Base-by-base conservation (phyloP, 2,797 vertebrate species). In the Helarctos malayanus region DNA sequence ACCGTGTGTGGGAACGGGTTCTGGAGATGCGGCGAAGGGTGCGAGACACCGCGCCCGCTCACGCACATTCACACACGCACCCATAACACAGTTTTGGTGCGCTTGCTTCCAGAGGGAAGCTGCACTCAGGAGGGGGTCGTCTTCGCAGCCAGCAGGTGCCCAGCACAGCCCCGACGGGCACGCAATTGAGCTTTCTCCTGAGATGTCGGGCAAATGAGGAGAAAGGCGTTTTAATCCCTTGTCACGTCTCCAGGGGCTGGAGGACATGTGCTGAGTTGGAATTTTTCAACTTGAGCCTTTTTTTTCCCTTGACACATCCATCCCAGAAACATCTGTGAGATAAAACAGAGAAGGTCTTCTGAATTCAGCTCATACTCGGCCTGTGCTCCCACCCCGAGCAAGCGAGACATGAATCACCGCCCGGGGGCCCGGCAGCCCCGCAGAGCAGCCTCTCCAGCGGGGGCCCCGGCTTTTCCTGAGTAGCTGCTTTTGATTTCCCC, bases 291-390 rank as follows among this genome's bases (percentile, higher is more conserved):
- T 97, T 92, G 89, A 79, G 94, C 59, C 87, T 75, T 94, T 97
- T 94, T 94, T 87, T 89, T 54, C 29, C 57, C 96, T 97, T 97
- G 97, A 97, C 98, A 97, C 95, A 97, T 95, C 83, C 96, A 96
- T 97, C 96, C 95, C 92, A 97, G 97, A 97, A 97, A 98, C 98
- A 97, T 98, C 98, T 98, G 98, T 97, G 97, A 98, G 97, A 98
- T 98, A 97, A 98, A 98, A 97, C 98, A 98, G 97, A 97, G 96
- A 95, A 86, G 76, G 96, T 93, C 96, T 97, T 97, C 95, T 97
- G 92, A 97, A 98, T 98, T 97, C 97, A 96, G 97, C 92, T 95
- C 96, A 82, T n/a, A 63, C 89, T 38, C 78, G 3, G 92, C 91
- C 89, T 47, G 52, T 7, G 80, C 94, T 97, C 92, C 97, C 95